These are phyloP conservation scores for Calvadosia cruxmelitensis DNA, from an alignment of 30 jellyfish, hydroid and myxozoan genomes.

Conservation along the genomic window DNA sequence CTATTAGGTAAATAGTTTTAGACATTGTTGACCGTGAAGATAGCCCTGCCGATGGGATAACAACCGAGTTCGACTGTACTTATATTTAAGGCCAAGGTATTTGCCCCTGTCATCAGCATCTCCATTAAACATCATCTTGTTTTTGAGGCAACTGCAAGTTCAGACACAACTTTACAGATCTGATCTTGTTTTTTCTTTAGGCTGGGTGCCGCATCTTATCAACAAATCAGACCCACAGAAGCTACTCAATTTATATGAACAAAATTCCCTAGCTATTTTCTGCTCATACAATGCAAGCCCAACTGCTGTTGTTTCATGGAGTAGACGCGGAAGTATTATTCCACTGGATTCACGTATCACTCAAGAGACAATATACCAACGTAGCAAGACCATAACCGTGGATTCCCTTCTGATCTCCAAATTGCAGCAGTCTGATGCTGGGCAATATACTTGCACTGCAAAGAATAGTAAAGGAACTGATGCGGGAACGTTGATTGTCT, in stretches of 20 bases:
- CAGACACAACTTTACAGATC: too few relatives aligned
- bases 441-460: background rate
- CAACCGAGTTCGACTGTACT: too few relatives aligned
- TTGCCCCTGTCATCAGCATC: too few relatives aligned
- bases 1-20: too few relatives aligned
- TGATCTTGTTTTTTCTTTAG: background rate
- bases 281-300: constrained; percentile 12
- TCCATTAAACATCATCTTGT: too few relatives aligned
- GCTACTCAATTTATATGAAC: background rate
- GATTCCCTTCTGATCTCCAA: too few relatives aligned
- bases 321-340: background rate
- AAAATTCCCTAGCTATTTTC: background rate
- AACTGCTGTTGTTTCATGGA: constrained; percentile 20
- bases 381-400: background rate
- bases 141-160: too few relatives aligned
- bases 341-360: background rate
- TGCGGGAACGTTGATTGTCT: background rate
- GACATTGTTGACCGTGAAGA: too few relatives aligned
- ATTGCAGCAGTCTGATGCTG: background rate
- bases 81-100: too few relatives aligned
- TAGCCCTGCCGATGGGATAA: too few relatives aligned
- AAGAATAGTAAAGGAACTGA: background rate
- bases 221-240: background rate
- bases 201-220: background rate
- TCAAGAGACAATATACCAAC: background rate